Evolutionary conservation across 2,113 vertebrate species (phyloP), one percentile per base, ranked within the genome.

Genomic region (Rousettus leschenaultii): DNA sequence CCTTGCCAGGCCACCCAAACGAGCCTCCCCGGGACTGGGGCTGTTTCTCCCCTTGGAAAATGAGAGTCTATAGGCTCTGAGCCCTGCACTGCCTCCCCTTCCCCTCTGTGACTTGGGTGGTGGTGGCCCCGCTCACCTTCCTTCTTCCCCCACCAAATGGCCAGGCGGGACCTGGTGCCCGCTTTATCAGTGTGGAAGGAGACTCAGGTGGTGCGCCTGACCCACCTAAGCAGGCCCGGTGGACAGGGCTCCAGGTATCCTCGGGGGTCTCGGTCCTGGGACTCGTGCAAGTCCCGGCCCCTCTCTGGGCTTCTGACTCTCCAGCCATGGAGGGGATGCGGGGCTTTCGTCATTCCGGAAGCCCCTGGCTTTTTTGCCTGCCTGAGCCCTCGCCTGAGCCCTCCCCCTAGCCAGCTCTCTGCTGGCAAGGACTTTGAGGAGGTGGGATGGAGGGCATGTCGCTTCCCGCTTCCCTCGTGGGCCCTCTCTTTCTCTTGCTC

Each of bases 221-320:
- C 15, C 22, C 24, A 15, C 28, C 57, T 19, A 6, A 33, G 10
- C 0, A 13, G 71, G 61, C 9, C 12, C 12, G 15, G n/a, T 0
- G 1, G 68, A 35, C 0, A 5, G 75, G 43, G 15, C 40, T 45
- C 28, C 15, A 18, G 83, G 51, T 24, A 77, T 53, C 61, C 88
- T 63, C 3, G 0, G 48, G 53, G 94, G 19, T 43, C 91, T 66
- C 7, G 65, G 65, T 71, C 53, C 71, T 40, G 77, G 61, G 70
- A 79, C 92, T 73, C 22, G 8, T 43, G 35, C 57, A 53, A 35
- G 26, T 78, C 55, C 33, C 65, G 55, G 38, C 38, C 24, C 87
- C 33, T 92, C 68, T 89, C 87, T 78, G 85, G 79, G 40, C 48
- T 63, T 73, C 61, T 73, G 84, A 48, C 15, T 24, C 43, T 84